Evolutionary conservation across 2,888 invertebrate species (phyloP), one percentile per base, ranked within the genome.

Genomic region (Caenorhabditis angaria): DNA sequence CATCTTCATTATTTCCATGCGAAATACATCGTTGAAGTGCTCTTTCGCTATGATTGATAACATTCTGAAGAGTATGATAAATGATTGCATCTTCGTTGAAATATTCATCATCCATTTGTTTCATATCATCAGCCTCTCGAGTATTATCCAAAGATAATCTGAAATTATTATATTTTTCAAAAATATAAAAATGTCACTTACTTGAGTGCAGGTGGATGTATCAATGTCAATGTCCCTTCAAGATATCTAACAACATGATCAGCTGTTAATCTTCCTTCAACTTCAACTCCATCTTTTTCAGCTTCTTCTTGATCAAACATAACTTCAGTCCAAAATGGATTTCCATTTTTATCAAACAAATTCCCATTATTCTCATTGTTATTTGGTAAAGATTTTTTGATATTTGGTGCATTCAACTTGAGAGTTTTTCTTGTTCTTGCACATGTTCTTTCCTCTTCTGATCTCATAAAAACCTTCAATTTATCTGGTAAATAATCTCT

Each of bases 201-300:
- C 58, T 47, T 58, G 3, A 20, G 5, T 10, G 5, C 14, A 1
- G 58, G 41, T 8, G 58, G 58, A 3, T 41, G 18, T 1, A 22
- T 4, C 2, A 58, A 25, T 4, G 20, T 24, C 18, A 58, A 12
- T 25, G 25, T 14, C 8, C 58, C 58, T 41, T 58, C 58, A 12
- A 58, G 35, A 47, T 41, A 58, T 20, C 47, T 20, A 1, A 58
- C 6, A 2, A 58, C 58, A 47, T 58, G 58, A 24, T 58, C 58
- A 6, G 58, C 35, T 2, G 58, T 47, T 18, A 58, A 25, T 18
- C 58, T 2, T 18, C 58, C 58, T 25, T 58, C 58, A 22, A 41
- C 27, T 10, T 58, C 58, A 20, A 58, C 47, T 41, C 58, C 58
- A 22, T 58, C 58, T 25, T 58, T 47, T 25, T 58, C 58, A 24